Evolutionary conservation across 2,888 invertebrate genomes (phyloP).

Genomic region (Acanthosoma haemorrhoidale): DNA sequence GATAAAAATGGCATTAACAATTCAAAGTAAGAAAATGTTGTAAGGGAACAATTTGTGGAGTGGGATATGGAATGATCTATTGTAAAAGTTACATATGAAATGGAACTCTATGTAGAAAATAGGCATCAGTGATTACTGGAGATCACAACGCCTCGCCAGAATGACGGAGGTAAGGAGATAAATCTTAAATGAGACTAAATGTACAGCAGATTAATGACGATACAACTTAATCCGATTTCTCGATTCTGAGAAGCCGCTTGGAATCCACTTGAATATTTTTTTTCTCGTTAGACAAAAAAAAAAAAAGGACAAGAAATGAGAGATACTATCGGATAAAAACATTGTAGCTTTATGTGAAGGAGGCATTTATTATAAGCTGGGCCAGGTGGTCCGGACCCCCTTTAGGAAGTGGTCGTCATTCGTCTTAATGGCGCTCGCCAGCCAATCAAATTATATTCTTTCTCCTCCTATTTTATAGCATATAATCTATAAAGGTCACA

Average conservation of each 20-base stretch:
- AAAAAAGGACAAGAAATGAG: background rate
- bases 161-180: background rate
- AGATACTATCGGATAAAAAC: no score
- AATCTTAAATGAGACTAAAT: conserved; percentile 3
- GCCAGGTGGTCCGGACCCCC: background rate
- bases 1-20: no score
- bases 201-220: background rate
- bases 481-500: conserved; percentile 9
- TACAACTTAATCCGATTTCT: conserved; percentile 12
- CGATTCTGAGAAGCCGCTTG: background rate
- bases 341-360: background rate
- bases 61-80: no score
- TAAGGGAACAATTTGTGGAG: no score
- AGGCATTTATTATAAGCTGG: background rate
- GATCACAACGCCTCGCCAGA: no score
- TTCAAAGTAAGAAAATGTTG: no score
- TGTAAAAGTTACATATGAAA: no score
- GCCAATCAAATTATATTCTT: conserved; percentile 9
- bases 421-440: conserved; percentile 2
- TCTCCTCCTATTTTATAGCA: background rate
- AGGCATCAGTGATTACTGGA: no score
- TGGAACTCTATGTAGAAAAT: no score
- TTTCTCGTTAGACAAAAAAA: no score
- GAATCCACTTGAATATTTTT: background rate
- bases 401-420: conserved; percentile 5